These are phyloP conservation scores for Halcyon leucocephala DNA, from an alignment of 2,797 vertebrate genomes.

Conservation along the genomic window DNA sequence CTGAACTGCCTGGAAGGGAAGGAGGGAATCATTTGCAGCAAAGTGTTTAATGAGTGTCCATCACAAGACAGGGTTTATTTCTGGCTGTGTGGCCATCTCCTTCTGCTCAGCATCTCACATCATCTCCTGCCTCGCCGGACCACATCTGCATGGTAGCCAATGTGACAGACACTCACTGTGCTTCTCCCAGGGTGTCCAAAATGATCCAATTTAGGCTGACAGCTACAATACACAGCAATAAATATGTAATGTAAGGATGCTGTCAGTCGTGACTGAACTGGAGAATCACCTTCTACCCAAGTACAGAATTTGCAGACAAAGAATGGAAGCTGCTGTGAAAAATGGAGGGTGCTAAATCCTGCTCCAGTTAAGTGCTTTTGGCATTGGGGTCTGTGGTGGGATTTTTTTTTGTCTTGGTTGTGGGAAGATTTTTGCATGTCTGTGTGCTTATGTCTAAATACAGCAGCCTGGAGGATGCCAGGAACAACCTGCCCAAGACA, in stretches of 20 bases:
- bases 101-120: not conserved
- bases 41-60: not conserved
- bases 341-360: not conserved
- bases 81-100: not conserved
- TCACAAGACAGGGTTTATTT: not conserved
- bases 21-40: not conserved
- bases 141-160: not conserved
- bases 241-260: not conserved
- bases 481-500: not conserved
- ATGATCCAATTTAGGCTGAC: not conserved
- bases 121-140: not conserved
- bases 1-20: not conserved
- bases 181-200: not conserved
- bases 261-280: not conserved
- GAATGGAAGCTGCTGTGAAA: not conserved
- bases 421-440: not conserved
- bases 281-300: not conserved
- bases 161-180: not conserved
- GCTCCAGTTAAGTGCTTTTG: not conserved
- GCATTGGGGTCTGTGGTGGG: not conserved
- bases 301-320: not conserved
- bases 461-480: not conserved
- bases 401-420: not conserved
- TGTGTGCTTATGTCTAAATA: not conserved
- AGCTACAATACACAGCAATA: slow-evolving; percentile 1